phyloP scores from a whole-genome alignment of 2,888 invertebrate species.

The Lasioglossum morio region DNA sequence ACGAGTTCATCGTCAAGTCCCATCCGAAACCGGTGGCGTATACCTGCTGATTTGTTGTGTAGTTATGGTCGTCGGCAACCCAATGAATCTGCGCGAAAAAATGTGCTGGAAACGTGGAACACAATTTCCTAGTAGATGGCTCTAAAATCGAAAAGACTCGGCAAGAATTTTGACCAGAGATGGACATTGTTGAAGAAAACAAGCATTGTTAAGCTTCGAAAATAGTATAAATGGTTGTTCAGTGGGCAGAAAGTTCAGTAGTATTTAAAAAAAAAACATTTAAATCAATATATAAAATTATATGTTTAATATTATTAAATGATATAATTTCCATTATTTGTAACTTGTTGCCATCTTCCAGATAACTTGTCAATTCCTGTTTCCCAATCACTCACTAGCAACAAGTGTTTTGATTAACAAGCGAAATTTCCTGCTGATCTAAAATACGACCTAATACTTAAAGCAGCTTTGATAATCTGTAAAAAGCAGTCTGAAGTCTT shows the following conservation, averaged over 20 bases:
- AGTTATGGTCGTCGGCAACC: background rate
- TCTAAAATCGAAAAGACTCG: background rate
- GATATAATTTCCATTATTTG: too few species aligned
- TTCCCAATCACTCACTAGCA: too few species aligned
- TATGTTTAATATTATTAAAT: too few species aligned
- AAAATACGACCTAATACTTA: too few species aligned
- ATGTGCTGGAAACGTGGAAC: background rate
- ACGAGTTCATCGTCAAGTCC: constrained; percentile 18
- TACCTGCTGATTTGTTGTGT: background rate
- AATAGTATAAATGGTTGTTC: background rate
- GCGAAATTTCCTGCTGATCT: too few species aligned
- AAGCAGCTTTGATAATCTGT: background rate
- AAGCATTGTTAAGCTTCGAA: background rate
- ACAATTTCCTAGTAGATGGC: background rate
- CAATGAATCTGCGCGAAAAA: background rate
- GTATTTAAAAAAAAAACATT: too few species aligned
- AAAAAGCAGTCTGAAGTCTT: background rate
- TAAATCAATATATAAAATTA: too few species aligned
- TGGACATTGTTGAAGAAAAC: background rate
- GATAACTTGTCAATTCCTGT: too few species aligned
- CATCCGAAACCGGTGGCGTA: background rate
- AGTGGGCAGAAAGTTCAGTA: too few species aligned
- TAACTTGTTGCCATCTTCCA: too few species aligned
- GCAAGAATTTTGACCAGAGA: background rate
- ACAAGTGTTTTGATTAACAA: too few species aligned